Evolutionary conservation across 2,888 invertebrate species (phyloP).

Genomic region (Julus scanicus): DNA sequence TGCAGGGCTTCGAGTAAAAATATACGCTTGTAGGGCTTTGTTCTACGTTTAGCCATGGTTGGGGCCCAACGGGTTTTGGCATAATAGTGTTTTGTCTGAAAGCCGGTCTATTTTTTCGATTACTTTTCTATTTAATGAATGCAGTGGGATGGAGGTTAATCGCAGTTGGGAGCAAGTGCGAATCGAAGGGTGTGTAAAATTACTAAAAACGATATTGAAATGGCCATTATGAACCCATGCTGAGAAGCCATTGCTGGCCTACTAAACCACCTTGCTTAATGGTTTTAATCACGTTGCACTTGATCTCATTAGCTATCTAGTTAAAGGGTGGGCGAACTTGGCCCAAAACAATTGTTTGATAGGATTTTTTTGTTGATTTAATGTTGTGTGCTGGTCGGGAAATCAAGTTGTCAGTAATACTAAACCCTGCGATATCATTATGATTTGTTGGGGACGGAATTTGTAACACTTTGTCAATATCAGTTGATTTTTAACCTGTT

Average conservation of each 20-base stretch:
- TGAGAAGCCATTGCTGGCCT: neutral
- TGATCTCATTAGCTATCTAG: neutral
- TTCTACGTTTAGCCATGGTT: constrained; percentile 12
- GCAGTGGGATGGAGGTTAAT: constrained; percentile 14
- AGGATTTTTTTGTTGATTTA: neutral
- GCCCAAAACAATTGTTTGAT: neutral
- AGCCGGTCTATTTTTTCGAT: neutral
- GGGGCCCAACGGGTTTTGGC: neutral
- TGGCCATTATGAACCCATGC: constrained; percentile 7
- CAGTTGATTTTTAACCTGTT: no score
- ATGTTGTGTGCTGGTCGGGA: neutral
- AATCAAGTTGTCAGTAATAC: neutral
- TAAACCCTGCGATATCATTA: neutral
- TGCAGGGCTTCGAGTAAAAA: neutral
- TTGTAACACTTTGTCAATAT: no score
- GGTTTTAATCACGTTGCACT: neutral
- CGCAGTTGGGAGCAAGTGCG: neutral
- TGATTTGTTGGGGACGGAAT: no score
- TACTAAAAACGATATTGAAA: constrained; percentile 14
- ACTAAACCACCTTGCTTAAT: neutral
- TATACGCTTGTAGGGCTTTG: neutral
- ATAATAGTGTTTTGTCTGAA: neutral
- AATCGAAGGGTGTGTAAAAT: neutral
- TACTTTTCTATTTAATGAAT: neutral
- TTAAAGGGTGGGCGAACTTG: constrained; percentile 3